A percentile compares a stretch with the other conserved stretches of the same genome.
phyloP scores from a whole-genome alignment of 2,888 invertebrate species.

The Quadroppia sp. region DNA sequence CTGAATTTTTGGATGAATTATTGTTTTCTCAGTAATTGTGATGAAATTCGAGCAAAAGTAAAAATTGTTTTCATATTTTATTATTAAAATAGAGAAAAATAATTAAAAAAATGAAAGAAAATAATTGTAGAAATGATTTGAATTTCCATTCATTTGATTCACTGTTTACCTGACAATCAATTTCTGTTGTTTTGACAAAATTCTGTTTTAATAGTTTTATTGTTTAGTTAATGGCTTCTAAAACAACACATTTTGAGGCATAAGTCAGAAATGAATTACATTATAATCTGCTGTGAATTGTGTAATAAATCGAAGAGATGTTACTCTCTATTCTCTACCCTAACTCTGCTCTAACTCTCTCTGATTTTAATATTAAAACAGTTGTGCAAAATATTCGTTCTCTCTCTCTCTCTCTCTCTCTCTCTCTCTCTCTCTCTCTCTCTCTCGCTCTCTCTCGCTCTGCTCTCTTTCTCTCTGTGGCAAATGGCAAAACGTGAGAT shows the following conservation, averaged over 20 bases:
- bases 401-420: too few relatives aligned
- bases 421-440: too few relatives aligned
- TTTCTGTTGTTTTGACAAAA: neutral
- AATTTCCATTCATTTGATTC: neutral
- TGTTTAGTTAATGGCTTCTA: constrained; percentile 8
- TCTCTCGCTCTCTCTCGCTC: too few relatives aligned
- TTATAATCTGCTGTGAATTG: constrained; percentile 17
- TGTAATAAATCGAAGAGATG: constrained; percentile 10
- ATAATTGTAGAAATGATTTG: neutral
- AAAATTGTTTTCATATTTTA: neutral
- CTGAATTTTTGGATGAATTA: constrained; percentile 5
- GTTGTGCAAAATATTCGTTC: constrained; percentile 9
- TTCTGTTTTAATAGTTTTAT: constrained; percentile 1
- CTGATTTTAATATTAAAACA: constrained; percentile 7
- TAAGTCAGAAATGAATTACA: neutral
- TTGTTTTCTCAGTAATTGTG: neutral
- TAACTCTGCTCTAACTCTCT: neutral
- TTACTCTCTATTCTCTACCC: neutral
- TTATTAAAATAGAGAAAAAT: neutral
- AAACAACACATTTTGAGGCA: neutral
- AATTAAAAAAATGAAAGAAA: too few relatives aligned
- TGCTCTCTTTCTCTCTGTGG: too few relatives aligned
- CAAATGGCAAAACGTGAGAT: constrained; percentile 28
- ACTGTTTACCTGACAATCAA: neutral
- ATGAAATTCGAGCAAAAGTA: neutral